A percentile compares a stretch with the other conserved stretches of the same genome.
Evolutionary conservation across 2,888 invertebrate genomes (phyloP).

Genomic region (Oscheius sp.): DNA sequence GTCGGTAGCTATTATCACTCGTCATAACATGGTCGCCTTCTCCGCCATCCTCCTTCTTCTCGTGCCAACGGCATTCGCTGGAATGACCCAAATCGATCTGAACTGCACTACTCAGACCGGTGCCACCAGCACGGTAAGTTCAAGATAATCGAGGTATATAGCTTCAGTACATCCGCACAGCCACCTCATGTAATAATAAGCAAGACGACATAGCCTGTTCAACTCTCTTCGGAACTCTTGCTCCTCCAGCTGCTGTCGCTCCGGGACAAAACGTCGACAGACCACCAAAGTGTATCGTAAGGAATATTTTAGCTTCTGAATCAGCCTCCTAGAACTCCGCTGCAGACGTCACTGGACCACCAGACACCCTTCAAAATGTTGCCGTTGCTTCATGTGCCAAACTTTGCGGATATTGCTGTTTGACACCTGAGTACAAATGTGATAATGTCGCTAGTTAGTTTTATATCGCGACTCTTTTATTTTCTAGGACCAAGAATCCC

Average conservation of each 20-base stretch:
- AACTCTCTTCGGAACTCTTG: not conserved
- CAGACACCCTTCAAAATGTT: too few species aligned
- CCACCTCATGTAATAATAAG: not conserved
- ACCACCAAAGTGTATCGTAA: not conserved
- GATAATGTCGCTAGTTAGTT: not conserved
- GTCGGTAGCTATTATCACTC: too few species aligned
- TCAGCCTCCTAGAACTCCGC: too few species aligned
- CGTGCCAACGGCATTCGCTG: too few species aligned
- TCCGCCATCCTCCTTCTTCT: too few species aligned
- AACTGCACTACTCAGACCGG: too few species aligned
- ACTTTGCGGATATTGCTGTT: conserved; percentile 6
- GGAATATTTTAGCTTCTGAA: not conserved
- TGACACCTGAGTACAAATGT: not conserved
- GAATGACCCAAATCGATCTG: too few species aligned
- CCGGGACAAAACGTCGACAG: not conserved
- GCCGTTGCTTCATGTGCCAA: conserved; percentile 1
- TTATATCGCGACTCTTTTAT: not conserved
- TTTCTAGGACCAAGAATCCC: conserved; percentile 3
- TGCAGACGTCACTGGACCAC: too few species aligned
- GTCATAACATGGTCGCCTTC: too few species aligned
- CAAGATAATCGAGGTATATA: too few species aligned
- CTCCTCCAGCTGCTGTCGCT: not conserved
- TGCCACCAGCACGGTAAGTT: not conserved
- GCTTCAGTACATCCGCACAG: not conserved
- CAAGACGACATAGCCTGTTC: not conserved